phyloP scores from a whole-genome alignment of 2,888 invertebrate species.

The Tenthredo mesomela region DNA sequence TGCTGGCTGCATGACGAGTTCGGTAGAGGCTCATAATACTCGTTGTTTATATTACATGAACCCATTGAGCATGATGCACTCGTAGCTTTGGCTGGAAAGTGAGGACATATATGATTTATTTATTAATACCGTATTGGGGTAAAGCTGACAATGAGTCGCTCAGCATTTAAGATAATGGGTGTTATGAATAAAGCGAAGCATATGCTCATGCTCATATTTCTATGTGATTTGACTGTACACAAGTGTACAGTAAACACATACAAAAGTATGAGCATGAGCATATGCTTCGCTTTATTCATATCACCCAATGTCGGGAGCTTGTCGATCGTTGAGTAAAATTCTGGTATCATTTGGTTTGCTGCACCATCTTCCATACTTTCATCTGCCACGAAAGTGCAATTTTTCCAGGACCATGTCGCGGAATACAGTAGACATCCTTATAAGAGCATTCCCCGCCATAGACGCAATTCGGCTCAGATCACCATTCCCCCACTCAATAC shows the following conservation, averaged over 20 bases:
- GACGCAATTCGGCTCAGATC: no score
- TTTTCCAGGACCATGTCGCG: not conserved
- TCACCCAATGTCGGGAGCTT: not conserved
- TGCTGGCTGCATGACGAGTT: not conserved
- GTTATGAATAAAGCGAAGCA: no score
- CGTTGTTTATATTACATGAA: not conserved
- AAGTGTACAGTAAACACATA: no score
- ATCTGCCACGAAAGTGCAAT: not conserved
- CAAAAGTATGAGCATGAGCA: no score
- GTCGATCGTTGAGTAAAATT: not conserved
- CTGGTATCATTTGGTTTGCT: not conserved
- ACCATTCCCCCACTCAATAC: no score
- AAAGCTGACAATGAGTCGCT: not conserved
- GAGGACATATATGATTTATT: not conserved
- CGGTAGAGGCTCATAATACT: not conserved
- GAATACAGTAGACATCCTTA: no score
- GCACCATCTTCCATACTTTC: not conserved
- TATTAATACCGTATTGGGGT: not conserved
- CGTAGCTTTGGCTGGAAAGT: not conserved
- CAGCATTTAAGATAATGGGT: not conserved
- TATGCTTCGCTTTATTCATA: no score
- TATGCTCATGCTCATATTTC: no score
- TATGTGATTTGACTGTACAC: no score
- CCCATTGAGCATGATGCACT: not conserved
- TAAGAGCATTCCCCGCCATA: no score